Base-by-base conservation (phyloP, 2,797 vertebrate species). In the Typhlichthys eigenmanni region DNA sequence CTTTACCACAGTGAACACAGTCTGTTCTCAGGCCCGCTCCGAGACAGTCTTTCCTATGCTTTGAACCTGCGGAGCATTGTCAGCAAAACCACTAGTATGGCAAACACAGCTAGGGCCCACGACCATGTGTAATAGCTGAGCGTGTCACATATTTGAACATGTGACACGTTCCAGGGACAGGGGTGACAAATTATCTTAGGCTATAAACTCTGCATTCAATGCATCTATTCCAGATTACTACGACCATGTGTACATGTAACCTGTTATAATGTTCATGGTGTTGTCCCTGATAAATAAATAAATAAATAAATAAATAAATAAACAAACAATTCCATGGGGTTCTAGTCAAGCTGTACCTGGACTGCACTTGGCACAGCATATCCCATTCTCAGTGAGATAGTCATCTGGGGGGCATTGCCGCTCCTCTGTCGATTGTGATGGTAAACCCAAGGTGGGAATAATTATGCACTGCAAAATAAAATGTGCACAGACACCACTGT, bases 361-460 rank as follows among this genome's bases (percentile, higher is more conserved):
- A 62, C 1, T 0, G 38, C 93, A 94, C 78, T 72, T 92, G 55
- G 86, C 62, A 72, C 93, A 94, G 68, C 93, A 94, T 56, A 82
- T 58, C 13, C 66, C 69, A 0, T 75, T 4, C 0, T 11, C 0
- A 10, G 0, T 52, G 0, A 0, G 1, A 60, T 76, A 89, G 0
- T 88, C 76, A 0, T 10, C 61, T 0, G 0, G 0, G 0, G 10
- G 19, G 75, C 90, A 91, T 0, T 0, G 1, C 0, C 0, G 0
- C 14, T 34, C 1, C 32, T 45, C n/a, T 45, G 19, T 1, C 9
- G 52, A 13, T 55, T 13, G 11, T 46, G 10, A 11, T 2, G 32
- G 2, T 4, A 1, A 5, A n/a, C 53, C 19, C 14, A 55, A 17
- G 2, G 43, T 38, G 38, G 55, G 46, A 32, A 54, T 8, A 32